phyloP scores from a whole-genome alignment of 1,140 invertebrate species.

The Fopius arisanus region DNA sequence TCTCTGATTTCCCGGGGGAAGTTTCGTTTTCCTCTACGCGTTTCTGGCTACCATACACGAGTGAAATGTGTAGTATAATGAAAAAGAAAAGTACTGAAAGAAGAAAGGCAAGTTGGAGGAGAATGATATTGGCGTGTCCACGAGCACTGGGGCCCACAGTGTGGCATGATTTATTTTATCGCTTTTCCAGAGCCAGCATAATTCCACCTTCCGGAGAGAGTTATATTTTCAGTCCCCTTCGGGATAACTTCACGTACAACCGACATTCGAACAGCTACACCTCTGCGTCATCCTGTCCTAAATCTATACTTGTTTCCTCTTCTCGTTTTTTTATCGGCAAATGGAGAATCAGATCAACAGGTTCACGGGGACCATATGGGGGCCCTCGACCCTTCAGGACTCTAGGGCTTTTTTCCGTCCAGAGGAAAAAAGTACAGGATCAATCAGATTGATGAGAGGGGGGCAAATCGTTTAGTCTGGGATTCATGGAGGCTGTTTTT shows the following conservation, averaged over 20 bases:
- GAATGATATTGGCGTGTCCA: conserved; percentile 8
- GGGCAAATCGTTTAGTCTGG: too few species aligned
- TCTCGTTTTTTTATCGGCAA: not conserved
- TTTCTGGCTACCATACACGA: not conserved
- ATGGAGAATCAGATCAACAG: conserved; percentile 9
- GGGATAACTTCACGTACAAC: not conserved
- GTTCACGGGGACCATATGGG: not conserved
- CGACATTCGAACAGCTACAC: not conserved
- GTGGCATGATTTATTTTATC: conserved; percentile 25
- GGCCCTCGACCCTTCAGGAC: not conserved
- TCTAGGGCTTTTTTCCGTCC: too few species aligned
- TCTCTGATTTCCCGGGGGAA: conserved; percentile 28
- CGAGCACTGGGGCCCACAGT: not conserved
- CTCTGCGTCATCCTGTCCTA: not conserved
- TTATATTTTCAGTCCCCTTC: not conserved
- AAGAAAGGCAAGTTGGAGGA: not conserved
- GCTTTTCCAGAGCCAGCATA: conserved; percentile 20
- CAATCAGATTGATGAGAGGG: too few species aligned
- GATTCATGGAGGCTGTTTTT: too few species aligned
- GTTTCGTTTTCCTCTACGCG: conserved; percentile 16
- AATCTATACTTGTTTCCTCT: not conserved
- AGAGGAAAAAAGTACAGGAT: too few species aligned
- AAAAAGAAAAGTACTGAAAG: not conserved
- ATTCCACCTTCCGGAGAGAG: conserved; percentile 11
- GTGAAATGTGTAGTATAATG: not conserved